Percentiles rank a stretch among this genome's conserved stretches.
These are phyloP conservation scores for Luffia ferchaultella DNA, from an alignment of 2,888 invertebrate genomes.

Conservation along the genomic window DNA sequence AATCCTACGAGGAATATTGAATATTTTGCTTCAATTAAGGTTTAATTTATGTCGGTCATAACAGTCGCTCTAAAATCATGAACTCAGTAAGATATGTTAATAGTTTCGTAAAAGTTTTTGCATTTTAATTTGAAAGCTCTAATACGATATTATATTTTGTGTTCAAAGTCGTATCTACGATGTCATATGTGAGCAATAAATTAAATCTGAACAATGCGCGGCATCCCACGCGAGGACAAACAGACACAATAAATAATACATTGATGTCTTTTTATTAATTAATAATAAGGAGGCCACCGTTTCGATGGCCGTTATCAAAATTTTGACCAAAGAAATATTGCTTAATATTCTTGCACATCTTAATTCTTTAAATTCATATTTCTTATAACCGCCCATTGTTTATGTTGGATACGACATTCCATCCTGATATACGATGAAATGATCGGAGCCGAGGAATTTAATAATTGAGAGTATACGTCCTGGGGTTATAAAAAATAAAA, in stretches of 20 bases:
- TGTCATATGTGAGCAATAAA: constrained; percentile 34
- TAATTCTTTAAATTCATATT: constrained; percentile 49
- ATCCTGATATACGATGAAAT: constrained; percentile 26
- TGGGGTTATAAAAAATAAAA: constrained; percentile 38
- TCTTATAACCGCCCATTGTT: constrained; percentile 43
- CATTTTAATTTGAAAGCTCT: background rate
- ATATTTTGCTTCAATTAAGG: no score
- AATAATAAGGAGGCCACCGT: constrained; percentile 33
- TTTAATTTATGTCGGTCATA: background rate
- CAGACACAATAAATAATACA: constrained; percentile 43
- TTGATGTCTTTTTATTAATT: constrained; percentile 51
- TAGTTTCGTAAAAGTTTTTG: background rate
- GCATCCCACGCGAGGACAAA: constrained; percentile 25
- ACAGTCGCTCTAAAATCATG: background rate
- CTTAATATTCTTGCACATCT: constrained; percentile 24
- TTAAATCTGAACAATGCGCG: constrained; percentile 35
- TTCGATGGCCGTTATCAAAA: background rate
- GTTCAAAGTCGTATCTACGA: constrained; percentile 25
- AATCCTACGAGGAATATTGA: background rate
- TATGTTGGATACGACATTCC: constrained; percentile 27
- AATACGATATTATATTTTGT: background rate
- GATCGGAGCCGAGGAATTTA: constrained; percentile 33
- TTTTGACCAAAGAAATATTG: background rate
- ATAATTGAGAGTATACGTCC: constrained; percentile 46
- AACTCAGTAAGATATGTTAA: background rate